A percentile compares a stretch with the other conserved stretches of the same genome.
Conservation (phyloP, 2,113 vertebrate species). For the Procavia capensis region DNA sequence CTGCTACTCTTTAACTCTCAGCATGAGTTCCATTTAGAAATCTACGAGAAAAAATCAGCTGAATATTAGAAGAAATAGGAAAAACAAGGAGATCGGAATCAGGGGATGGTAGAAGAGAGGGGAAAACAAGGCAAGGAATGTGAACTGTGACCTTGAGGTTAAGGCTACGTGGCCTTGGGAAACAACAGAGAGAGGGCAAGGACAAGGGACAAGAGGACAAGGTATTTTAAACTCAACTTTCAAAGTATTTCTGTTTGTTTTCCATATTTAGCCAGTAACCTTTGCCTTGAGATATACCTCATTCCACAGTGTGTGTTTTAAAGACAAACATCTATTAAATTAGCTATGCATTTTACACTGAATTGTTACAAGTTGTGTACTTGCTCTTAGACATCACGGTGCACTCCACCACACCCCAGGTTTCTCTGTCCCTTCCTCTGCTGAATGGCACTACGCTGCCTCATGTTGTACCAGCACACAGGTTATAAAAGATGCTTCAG, state of each 20-base stretch:
- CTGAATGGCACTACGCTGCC: accelerated
- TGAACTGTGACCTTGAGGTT: background rate
- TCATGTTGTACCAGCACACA: background rate
- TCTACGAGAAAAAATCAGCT: background rate
- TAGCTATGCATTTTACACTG: background rate
- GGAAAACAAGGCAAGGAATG: background rate
- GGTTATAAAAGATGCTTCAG: too few relatives aligned
- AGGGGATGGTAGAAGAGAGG: background rate
- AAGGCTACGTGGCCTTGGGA: background rate
- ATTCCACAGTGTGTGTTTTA: background rate
- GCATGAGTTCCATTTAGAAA: background rate
- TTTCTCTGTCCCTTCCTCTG: background rate
- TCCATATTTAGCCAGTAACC: background rate
- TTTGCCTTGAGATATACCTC: background rate
- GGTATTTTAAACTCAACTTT: background rate
- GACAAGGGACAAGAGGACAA: background rate
- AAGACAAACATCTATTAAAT: background rate
- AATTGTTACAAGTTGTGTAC: background rate
- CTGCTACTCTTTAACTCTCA: background rate
- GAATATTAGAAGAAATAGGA: background rate
- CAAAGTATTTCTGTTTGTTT: background rate
- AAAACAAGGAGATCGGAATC: background rate
- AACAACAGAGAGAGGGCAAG: background rate
- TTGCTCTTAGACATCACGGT: background rate
- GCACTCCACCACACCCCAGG: background rate